Base-by-base conservation (phyloP, 2,797 vertebrate genomes). In the Microchirus variegatus region DNA sequence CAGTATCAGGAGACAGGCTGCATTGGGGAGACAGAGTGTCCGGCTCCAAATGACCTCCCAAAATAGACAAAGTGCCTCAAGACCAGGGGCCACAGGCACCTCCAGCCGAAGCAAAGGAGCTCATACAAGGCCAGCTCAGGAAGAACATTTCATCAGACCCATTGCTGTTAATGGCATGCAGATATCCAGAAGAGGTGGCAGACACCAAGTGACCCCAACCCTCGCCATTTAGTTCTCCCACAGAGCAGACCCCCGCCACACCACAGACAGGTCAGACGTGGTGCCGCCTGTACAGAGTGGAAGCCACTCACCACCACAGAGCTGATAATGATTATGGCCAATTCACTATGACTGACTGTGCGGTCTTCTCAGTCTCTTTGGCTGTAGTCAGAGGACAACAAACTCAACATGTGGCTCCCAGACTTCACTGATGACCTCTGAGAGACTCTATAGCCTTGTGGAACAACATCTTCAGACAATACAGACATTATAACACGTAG, bases 21-120 rank as follows among this genome's bases (percentile, higher is more conserved):
- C 85, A 44, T 87, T 80, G 85, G 89, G 89, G 90, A 93, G 92
- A 94, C 92, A 92, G 88, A 82, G 89, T 85, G 75, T 92, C 67
- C 90, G 90, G 91, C 93, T 93, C 93, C 93, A 94, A 95, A 95
- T 92, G 91, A 93, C 94, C 93, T 95, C 94, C 93, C 84, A 89
- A 93, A 95, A 94, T 93, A 93, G 91, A 92, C 91, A 87, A 31
- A 91, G 89, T 88, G 88, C 87, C 80, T 90, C 87, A 90, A 88
- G 89, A 90, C 90, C 83, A 84, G 62, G 87, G 80, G 73, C 81
- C 82, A 73, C 49, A 60, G 73, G 78, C 84, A 79, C 63, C 69
- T 53, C 78, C 72, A 73, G 69, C 63, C 17, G 38, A 63, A 76
- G 78, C 71, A 59, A 78, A 75, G 56, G 63, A 74, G 87, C 63